phyloP scores from a whole-genome alignment of 1,140 invertebrate genomes.

The Asobara japonica region DNA sequence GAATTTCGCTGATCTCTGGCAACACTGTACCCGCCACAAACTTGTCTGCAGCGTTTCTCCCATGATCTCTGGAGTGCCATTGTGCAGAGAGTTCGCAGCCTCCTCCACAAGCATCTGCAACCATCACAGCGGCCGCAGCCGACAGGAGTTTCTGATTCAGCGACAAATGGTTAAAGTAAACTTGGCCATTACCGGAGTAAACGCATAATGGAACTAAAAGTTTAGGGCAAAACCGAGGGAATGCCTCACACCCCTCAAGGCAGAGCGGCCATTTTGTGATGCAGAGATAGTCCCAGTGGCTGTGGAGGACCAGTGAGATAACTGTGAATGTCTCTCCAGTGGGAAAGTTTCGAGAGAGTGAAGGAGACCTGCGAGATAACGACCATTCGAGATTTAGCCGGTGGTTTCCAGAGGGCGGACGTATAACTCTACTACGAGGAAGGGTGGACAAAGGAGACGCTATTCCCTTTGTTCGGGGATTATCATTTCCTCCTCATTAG shows the following conservation, averaged over 20 bases:
- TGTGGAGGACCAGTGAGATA: not conserved
- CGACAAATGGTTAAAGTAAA: constrained; percentile 64
- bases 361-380: not conserved
- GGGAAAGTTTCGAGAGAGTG: not conserved
- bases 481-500: constrained; percentile 9
- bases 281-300: not conserved
- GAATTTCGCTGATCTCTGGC: too few species aligned
- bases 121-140: too few species aligned
- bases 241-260: not conserved
- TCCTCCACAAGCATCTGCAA: too few species aligned
- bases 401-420: too few species aligned
- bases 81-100: too few species aligned
- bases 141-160: constrained; percentile 29
- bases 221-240: too few species aligned
- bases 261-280: not conserved
- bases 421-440: not conserved
- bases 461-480: constrained; percentile 1
- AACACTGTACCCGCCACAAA: too few species aligned
- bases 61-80: too few species aligned
- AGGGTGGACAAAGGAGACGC: not conserved
- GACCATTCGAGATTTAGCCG: not conserved
- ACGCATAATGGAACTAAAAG: not conserved
- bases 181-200: constrained; percentile 56
- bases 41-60: too few species aligned
- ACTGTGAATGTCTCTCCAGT: not conserved